Conservation (phyloP, 1,140 invertebrate species). For the Procambarus virginalis region DNA sequence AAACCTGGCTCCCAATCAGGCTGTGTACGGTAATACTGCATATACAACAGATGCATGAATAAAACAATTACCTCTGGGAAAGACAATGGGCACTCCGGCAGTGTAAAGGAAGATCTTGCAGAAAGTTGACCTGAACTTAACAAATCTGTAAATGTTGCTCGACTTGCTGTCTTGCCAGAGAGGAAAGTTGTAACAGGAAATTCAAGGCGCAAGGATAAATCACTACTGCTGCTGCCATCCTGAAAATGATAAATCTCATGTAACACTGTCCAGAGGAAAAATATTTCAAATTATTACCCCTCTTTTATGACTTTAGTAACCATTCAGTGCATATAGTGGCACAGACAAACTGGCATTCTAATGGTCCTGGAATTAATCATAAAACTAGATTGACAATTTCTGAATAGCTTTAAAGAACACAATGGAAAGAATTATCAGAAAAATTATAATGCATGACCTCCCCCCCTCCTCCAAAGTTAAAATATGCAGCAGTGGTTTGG, state of each 20-base stretch:
- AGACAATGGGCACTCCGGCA: slow-evolving; percentile 34
- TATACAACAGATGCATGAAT: neutral
- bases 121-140: slow-evolving; percentile 53
- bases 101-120: slow-evolving; percentile 56
- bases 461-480: too few species aligned
- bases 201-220: slow-evolving; percentile 33
- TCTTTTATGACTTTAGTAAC: too few species aligned
- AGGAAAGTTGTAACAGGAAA: slow-evolving; percentile 54
- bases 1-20: too few species aligned
- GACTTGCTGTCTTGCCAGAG: slow-evolving; percentile 56
- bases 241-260: neutral
- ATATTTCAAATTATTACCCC: neutral
- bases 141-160: slow-evolving; percentile 53
- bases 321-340: too few species aligned
- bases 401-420: too few species aligned
- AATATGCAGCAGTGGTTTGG: too few species aligned
- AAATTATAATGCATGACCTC: too few species aligned
- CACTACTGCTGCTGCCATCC: slow-evolving; percentile 29
- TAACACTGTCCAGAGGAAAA: neutral
- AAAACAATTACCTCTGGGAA: slow-evolving; percentile 43
- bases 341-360: too few species aligned
- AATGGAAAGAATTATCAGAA: too few species aligned
- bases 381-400: too few species aligned
- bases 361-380: too few species aligned
- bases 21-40: too few species aligned